Percentiles rank a stretch among this genome's conserved stretches.
Conservation (phyloP, 2,797 vertebrate genomes). For the Presbytis comata region DNA sequence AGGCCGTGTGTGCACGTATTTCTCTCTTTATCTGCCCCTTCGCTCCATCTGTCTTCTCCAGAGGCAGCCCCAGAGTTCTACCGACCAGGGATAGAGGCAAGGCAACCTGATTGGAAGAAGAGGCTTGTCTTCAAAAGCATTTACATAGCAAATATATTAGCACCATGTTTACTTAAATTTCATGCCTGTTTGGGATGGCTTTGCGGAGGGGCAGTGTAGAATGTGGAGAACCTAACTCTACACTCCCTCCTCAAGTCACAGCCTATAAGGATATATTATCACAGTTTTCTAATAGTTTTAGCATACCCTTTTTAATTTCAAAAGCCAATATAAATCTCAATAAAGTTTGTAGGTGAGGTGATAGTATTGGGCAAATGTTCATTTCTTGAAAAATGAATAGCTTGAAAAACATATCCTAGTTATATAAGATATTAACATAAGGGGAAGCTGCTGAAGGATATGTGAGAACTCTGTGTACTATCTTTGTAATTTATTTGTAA, state of each 20-base stretch:
- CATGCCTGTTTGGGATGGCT: not conserved
- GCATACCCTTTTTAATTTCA: not conserved
- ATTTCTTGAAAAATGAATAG: not conserved
- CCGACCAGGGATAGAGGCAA: not conserved
- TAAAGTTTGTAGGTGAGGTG: not conserved
- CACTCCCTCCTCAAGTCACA: not conserved
- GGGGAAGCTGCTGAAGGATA: not conserved
- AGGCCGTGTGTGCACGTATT: accelerated
- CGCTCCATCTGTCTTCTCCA: not conserved
- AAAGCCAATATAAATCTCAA: slow-evolving; percentile 16
- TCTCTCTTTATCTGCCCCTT: not conserved
- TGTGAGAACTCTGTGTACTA: not conserved
- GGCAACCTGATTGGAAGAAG: not conserved
- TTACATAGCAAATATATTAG: not conserved
- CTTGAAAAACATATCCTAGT: not conserved
- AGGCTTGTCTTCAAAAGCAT: not conserved
- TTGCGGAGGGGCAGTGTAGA: not conserved
- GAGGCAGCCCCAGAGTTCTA: not conserved
- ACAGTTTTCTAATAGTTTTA: not conserved
- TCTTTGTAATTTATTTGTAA: not conserved
- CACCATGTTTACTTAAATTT: not conserved
- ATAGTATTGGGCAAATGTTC: not conserved
- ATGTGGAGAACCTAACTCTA: not conserved
- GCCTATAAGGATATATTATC: not conserved
- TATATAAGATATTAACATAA: not conserved